Conservation (phyloP, 2,888 invertebrate genomes). For the Lasius fuliginosus region DNA sequence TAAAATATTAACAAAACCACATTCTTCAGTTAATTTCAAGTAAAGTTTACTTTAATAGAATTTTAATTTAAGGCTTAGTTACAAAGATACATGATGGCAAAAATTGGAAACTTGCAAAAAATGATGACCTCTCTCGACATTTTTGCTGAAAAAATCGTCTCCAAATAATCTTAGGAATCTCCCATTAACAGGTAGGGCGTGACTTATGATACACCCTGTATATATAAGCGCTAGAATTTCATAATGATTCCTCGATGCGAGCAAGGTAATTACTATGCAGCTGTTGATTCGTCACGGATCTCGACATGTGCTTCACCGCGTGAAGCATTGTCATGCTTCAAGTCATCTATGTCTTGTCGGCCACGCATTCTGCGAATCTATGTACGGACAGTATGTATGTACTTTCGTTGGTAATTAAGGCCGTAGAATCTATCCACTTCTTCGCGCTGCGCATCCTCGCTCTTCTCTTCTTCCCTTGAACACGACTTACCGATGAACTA, state of each 20-base stretch:
- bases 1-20: no score
- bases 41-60: no score
- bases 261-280: slow-evolving; percentile 33
- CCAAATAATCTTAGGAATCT: no score
- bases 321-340: slow-evolving; percentile 28
- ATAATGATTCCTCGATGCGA: slow-evolving; percentile 11
- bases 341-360: slow-evolving; percentile 25
- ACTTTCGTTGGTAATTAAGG: slow-evolving; percentile 41
- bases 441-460: slow-evolving; percentile 36
- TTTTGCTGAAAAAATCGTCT: no score
- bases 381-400: slow-evolving; percentile 32
- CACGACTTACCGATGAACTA: slow-evolving; percentile 28
- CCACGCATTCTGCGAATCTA: slow-evolving; percentile 26
- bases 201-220: no score
- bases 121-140: no score
- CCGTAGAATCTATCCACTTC: slow-evolving; percentile 43
- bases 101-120: no score
- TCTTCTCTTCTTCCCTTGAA: neutral
- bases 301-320: slow-evolving; percentile 20
- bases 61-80: no score
- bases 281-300: slow-evolving; percentile 30
- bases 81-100: no score
- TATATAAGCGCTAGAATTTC: neutral
- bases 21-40: no score
- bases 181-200: no score